Base-by-base conservation (phyloP, 2,797 vertebrate species). In the Otus scops region DNA sequence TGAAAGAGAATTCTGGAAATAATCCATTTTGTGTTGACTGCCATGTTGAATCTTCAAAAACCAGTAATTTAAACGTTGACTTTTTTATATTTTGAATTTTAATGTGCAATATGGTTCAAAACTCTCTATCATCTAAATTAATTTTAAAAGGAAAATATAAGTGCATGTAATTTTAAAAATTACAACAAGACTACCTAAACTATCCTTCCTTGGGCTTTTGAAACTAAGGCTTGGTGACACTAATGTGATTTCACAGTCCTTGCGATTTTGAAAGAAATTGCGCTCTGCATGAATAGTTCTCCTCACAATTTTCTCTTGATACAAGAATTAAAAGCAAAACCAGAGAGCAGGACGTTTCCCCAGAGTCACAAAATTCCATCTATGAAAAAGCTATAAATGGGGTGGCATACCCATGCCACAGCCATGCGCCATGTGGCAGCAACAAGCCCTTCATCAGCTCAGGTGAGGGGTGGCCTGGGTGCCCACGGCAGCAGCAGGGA, bases 401-500 rank as follows among this genome's bases (percentile, higher is more conserved):
- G 20, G 39, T 80, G 10, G 30, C 11, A 11, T 21, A 28, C 2
- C 19, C 17, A 16, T 6, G 16, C 54, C 45, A 51, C 3, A 10
- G 54, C 39, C 68, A 24, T 1, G 3, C 0, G 1, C 30, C 45
- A 9, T 0, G 0, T 0, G 8, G 39, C 48, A 81, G 74, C 39
- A 75, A 61, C 26, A 30, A 57, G n/a, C 13, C 30, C 76, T 61
- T 32, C 39, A 24, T 10, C 64, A 57, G 43, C 43, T 47, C 50
- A 8, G 30, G 38, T 3, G 14, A 83, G 50, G 27, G 18, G 24
- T 69, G 73, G 39, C 30, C 79, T 6, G 19, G 0, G 1, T 43
- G n/a, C 7, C 60, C 64, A 15, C 3, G 2, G 47, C 24, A 5
- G 0, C 27, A 24, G 53, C 68, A 36, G 0, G 0, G 36, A 81